Base-by-base conservation (phyloP, 2,113 vertebrate genomes). In the Lamprologus callipterus region DNA sequence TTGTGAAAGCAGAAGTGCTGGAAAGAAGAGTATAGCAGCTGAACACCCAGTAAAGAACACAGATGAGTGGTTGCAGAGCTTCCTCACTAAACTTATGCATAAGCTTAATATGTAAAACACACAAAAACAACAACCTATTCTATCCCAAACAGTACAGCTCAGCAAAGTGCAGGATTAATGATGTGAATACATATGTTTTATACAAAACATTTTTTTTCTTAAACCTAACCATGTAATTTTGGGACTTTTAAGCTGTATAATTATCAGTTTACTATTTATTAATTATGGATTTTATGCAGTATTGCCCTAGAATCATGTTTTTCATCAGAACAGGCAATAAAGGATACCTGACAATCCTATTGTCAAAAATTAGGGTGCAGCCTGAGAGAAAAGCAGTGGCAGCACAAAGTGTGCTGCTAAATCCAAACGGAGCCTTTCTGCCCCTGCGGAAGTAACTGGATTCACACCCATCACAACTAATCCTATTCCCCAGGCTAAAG, bases 361-460 rank as follows among this genome's bases (percentile, higher is more conserved):
- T 89, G 9, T 63, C 28, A 63, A 63, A 63, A 63, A 63, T 63
- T 33, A 63, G 58, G 68, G 47, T 58, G 26, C n/a, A 28, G 47
- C 28, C 78, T 33, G 19, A 28, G 21, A 35, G 75, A 53, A 33
- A 68, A 73, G 23, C 40, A 16, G 37, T 79, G 21, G 57, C 21
- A 54, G 54, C 57, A 21, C 9, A 54, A 80, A 65, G 35, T 80
- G 81, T 54, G 51, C 26, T n/a, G 57, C 51, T 60, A 45, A 85
- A 83, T 70, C 79, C 70, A 57, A 84, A 83, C 33, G 37, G 68
- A 75, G 84, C 28, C 80, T 83, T 78, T 91, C 83, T 89, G 75
- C 83, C 53, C 53, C 31, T 81, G 49, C 80, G 80, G 75, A 86
- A 87, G 86, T 87, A 87, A 95, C 88, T 88, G 80, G 85, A 93